Conservation (phyloP, 1,140 invertebrate genomes). For the Nylanderia fulva region DNA sequence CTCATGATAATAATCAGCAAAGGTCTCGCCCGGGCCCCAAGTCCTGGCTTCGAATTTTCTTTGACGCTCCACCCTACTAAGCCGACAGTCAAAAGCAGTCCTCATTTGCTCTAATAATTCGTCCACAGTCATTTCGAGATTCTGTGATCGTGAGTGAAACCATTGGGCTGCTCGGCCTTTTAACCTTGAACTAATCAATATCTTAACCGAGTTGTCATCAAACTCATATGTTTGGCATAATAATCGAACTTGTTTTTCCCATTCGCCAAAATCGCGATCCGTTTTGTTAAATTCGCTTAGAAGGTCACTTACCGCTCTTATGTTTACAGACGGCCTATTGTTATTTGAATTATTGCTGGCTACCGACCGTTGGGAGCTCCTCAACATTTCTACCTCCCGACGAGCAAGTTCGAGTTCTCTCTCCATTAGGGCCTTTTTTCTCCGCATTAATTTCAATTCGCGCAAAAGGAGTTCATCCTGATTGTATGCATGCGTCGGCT, state of each 20-base stretch:
- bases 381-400: too few species aligned
- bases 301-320: background rate
- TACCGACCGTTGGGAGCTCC: too few species aligned
- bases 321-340: background rate
- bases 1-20: background rate
- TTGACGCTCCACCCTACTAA: background rate
- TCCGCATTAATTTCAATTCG: too few species aligned
- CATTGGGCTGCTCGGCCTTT: slow-evolving; percentile 16
- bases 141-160: slow-evolving; percentile 37
- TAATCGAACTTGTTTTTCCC: background rate
- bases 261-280: background rate
- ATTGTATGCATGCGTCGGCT: too few species aligned
- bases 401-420: too few species aligned
- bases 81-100: background rate
- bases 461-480: too few species aligned
- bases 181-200: background rate
- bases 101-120: background rate
- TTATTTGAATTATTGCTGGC: too few species aligned
- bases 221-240: background rate
- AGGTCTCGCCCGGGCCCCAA: background rate
- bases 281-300: background rate
- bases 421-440: too few species aligned
- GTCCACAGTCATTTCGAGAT: background rate
- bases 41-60: background rate
- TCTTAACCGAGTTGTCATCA: background rate